Base-by-base conservation (phyloP, 1,140 invertebrate species). In the Pseudobourletiella spinata region DNA sequence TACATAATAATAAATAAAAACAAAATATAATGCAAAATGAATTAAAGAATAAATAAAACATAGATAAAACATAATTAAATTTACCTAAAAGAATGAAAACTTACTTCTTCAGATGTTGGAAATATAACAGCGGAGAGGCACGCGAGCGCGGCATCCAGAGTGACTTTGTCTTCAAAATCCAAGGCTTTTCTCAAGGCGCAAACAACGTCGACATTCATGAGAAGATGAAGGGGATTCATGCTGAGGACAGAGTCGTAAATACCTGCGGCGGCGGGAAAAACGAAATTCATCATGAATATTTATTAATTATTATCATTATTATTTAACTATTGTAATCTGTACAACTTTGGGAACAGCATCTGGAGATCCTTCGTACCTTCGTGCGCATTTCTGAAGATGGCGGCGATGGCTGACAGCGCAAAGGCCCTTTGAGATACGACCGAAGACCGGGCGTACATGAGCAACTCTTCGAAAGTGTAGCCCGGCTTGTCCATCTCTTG, bases 401-500 rank as follows among this genome's bases (percentile, higher is more conserved):
- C 87, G 8, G 84, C 84, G 25, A 95, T 75, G 0, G 86, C 86
- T 39, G 83, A 83, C 28, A 95, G 74, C 15, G 90, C 87, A 42
- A 88, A 78, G 2, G 84, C 81, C 68, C 88, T 82, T 74, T 96
- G 92, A 70, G 92, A 90, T 32, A 79, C 74, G 44, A 78, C 79
- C 69, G 72, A 84, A 72, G 78, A 86, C 76, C 78, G 83, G 80
- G 72, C 78, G 2, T 95, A 74, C 66, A 87, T 83, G 71, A 93
- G 83, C 0, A 95, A 74, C 78, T 96, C 92, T 68, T 87, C 85
- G 2, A 96, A 72, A 2, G 87, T 85, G 72, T 96, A 96, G 0
- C 91, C 91, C 20, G 91, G 86, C 71, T 90, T 81, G 69, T 90
- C 86, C 20, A 89, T 86, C 75, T 96, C 91, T 69, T 91, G 86